A percentile compares a stretch with the other conserved stretches of the same genome.
These are phyloP conservation scores for Dasysyrphus tricinctus DNA, from an alignment of 2,888 invertebrate genomes.

Conservation along the genomic window DNA sequence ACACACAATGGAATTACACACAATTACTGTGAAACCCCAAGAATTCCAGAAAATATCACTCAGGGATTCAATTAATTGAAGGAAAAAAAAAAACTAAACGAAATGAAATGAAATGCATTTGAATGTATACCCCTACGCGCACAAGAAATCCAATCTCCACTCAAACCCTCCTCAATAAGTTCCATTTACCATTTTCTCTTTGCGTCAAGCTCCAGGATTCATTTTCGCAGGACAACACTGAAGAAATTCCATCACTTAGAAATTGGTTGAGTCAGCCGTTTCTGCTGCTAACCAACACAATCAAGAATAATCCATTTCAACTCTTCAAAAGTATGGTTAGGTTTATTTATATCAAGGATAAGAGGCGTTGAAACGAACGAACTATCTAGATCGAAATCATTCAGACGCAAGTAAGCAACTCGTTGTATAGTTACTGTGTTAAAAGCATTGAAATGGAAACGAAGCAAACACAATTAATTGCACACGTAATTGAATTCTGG, in stretches of 20 bases:
- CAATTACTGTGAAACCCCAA: constrained; percentile 24
- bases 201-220: background rate
- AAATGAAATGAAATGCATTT: constrained; percentile 41
- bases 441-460: constrained; percentile 40
- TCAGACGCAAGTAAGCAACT: constrained; percentile 37
- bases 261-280: constrained; percentile 27
- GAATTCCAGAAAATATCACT: constrained; percentile 25
- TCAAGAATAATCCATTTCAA: constrained; percentile 55
- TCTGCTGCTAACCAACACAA: constrained; percentile 30
- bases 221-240: constrained; percentile 20
- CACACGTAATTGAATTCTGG: constrained; percentile 56
- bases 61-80: constrained; percentile 49
- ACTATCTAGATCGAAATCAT: constrained; percentile 43
- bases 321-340: constrained; percentile 53
- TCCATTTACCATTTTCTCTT: constrained; percentile 5
- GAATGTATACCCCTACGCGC: constrained; percentile 6
- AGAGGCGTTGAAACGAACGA: constrained; percentile 50
- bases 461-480: constrained; percentile 53
- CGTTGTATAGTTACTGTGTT: background rate
- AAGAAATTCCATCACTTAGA: constrained; percentile 29
- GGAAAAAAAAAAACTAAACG: background rate
- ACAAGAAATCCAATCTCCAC: constrained; percentile 36
- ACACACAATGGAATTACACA: constrained; percentile 14
- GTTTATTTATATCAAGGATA: constrained; percentile 49
- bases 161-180: constrained; percentile 4